Evolutionary conservation across 2,888 invertebrate species (phyloP), one percentile per base, ranked within the genome.

Genomic region (Lithophane socia): DNA sequence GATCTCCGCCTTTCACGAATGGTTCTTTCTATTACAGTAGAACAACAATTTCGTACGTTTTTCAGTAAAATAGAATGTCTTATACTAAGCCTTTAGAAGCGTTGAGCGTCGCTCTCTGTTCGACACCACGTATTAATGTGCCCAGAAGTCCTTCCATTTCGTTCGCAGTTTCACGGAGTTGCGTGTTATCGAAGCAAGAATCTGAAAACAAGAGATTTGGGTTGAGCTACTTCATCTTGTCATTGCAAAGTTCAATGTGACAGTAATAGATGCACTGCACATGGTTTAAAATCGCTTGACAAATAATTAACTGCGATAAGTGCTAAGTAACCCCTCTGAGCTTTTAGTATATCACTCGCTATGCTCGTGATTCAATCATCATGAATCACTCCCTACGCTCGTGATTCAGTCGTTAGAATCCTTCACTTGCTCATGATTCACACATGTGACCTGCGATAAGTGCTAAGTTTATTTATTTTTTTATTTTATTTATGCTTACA

Each of bases 141-240:
- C 98, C 97, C 24, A 98, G 94, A 79, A 98, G 94, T 12, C 97
- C 98, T 91, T 98, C 98, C 96, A 98, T 98, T 92, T 98, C 98
- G 49, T 97, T 97, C 0, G 98, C 98, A 0, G 98, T 98, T 87
- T 97, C 97, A 68, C 98, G 97, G 5, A 98, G 93, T 88, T 98
- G 97, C 1, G 97, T 97, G 92, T 98, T 98, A 91, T 98, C 98
- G 84, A 97, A 95, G 86, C 94, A 96, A 0, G 97, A 97, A 72
- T 97, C 95, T 94, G 95, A 1, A 77, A 58, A 77, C 1, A 58
- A 29, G 18, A 60, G 16, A 58, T 24, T 58, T 24, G 24, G 13
- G 24, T 58, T 58, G 58, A 58, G 24, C 13, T 58, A 12, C 58
- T 12, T 12, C 10, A 13, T 58, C 13, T 58, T 58, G 5, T 58